Percentiles rank a stretch among this genome's conserved stretches.
These are phyloP conservation scores for Teleopsis dalmanni DNA, from an alignment of 1,140 invertebrate genomes.

Conservation along the genomic window DNA sequence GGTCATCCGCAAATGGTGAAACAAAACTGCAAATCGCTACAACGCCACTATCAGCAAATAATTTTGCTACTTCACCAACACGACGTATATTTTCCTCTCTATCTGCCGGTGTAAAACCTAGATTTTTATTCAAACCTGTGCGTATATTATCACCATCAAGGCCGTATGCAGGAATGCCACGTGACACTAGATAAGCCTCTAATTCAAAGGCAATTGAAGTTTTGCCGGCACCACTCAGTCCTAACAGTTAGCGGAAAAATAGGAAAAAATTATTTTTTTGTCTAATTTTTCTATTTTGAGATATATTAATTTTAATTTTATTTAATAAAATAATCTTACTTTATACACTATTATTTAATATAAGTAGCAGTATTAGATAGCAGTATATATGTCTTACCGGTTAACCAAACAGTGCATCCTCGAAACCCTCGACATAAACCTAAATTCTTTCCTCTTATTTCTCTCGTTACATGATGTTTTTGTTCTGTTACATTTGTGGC, in stretches of 20 bases:
- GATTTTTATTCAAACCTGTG: constrained; percentile 90
- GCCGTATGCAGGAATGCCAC: constrained; percentile 89
- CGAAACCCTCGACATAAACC: constrained; percentile 88
- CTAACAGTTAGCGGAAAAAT: no score
- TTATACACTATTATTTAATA: no score
- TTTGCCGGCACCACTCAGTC: constrained; percentile 93
- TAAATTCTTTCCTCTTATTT: constrained; percentile 82
- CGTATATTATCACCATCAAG: constrained; percentile 97
- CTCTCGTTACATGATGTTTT: constrained; percentile 88
- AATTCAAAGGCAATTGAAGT: constrained; percentile 96
- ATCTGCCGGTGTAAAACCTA: constrained; percentile 90
- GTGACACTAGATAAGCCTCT: constrained; percentile 81
- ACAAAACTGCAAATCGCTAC: constrained; percentile 95
- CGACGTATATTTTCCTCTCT: constrained; percentile 94
- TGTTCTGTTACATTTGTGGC: constrained; percentile 89
- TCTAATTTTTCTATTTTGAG: no score
- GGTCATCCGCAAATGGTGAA: constrained; percentile 89
- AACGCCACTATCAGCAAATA: constrained; percentile 96
- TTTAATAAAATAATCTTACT: no score
- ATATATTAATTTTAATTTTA: no score
- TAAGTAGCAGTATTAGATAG: no score
- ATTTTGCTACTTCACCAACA: constrained; percentile 93
- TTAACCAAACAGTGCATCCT: constrained; percentile 98
- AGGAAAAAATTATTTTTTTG: no score
- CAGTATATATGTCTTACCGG: no score